phyloP scores from a whole-genome alignment of 2,888 invertebrate species.

The Kryphioiulus occultus region DNA sequence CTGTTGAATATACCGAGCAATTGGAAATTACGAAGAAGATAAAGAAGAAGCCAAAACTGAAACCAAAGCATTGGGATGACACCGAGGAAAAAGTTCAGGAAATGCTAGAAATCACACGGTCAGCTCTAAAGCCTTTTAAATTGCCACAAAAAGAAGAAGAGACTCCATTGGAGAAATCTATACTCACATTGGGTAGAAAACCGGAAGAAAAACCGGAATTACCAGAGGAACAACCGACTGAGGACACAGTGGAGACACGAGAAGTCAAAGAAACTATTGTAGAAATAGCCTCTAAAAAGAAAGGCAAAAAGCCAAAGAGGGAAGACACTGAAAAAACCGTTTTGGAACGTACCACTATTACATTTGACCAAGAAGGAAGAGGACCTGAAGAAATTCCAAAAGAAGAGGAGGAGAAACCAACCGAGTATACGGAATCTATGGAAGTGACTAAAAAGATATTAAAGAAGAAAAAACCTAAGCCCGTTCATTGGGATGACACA shows the following conservation, averaged over 20 bases:
- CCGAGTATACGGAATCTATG: constrained; percentile 18
- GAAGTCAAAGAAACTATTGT: not conserved
- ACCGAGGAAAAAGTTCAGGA: constrained; percentile 42
- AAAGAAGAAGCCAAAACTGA: constrained; percentile 51
- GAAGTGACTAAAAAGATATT: constrained; percentile 5
- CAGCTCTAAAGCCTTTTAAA: constrained; percentile 51
- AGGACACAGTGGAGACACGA: not conserved
- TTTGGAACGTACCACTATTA: constrained; percentile 38
- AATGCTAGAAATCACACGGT: constrained; percentile 19
- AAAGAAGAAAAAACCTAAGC: constrained; percentile 38
- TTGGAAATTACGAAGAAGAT: constrained; percentile 8
- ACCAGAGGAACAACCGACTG: not conserved
- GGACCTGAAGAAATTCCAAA: constrained; percentile 42
- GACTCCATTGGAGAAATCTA: constrained; percentile 42
- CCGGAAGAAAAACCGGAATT: constrained; percentile 9
- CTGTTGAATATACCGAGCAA: not conserved
- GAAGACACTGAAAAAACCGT: constrained; percentile 44
- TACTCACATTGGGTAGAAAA: constrained; percentile 54
- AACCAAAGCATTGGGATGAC: constrained; percentile 25
- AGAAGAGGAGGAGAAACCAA: constrained; percentile 41
- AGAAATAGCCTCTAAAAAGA: not conserved
- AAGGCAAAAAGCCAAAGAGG: constrained; percentile 42
- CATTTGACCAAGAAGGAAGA: constrained; percentile 31
- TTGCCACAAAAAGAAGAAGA: constrained; percentile 21
- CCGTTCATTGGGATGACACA: constrained; percentile 20